Conservation (phyloP, 2,888 invertebrate species). For the Clitarchus hookeri region DNA sequence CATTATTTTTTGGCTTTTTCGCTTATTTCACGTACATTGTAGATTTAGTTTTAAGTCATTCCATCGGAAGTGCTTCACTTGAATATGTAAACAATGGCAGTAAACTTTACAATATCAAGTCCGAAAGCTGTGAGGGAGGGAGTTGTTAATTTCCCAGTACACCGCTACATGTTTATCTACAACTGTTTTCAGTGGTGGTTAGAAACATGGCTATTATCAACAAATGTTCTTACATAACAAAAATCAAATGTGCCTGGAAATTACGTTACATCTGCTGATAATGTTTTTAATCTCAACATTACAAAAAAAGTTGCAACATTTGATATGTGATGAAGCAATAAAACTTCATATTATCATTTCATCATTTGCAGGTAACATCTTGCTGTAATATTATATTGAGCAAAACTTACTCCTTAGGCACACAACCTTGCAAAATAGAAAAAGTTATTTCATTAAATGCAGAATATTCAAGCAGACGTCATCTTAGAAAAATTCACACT, state of each 20-base stretch:
- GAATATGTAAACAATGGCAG: slow-evolving; percentile 24
- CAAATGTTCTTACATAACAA: background rate
- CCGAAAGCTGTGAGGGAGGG: slow-evolving; percentile 7
- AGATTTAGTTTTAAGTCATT: slow-evolving; percentile 21
- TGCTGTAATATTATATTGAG: background rate
- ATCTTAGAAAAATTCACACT: slow-evolving; percentile 7
- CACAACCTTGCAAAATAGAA: slow-evolving; percentile 3
- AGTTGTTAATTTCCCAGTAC: background rate
- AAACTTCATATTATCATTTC: background rate
- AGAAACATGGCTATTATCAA: background rate
- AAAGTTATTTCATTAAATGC: background rate
- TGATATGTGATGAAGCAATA: slow-evolving; percentile 6
- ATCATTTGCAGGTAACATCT: background rate
- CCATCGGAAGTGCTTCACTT: slow-evolving; percentile 10
- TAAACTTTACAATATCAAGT: slow-evolving; percentile 6
- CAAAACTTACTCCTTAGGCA: background rate
- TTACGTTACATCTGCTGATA: background rate
- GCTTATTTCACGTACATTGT: slow-evolving; percentile 18
- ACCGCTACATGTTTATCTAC: background rate
- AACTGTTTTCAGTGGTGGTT: background rate
- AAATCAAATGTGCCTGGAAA: background rate
- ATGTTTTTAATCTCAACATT: background rate
- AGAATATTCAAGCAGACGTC: background rate
- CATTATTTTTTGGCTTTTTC: slow-evolving; percentile 20
- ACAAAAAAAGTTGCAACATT: background rate